phyloP scores from a whole-genome alignment of 2,888 invertebrate genomes.

The Chymomyza caudatula region DNA sequence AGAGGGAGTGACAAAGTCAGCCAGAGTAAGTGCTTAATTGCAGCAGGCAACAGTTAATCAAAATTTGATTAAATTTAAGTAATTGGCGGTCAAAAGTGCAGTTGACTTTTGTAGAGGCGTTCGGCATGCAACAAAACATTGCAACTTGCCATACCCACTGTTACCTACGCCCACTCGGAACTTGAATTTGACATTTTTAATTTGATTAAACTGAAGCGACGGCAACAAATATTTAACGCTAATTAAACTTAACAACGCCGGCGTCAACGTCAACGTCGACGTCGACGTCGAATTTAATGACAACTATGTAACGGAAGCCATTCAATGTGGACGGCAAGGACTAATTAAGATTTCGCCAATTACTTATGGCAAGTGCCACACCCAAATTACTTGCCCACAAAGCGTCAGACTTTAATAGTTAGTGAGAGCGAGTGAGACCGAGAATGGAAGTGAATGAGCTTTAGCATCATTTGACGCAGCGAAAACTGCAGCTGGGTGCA shows the following conservation, averaged over 20 bases:
- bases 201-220: slow-evolving; percentile 62
- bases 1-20: neutral
- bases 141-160: neutral
- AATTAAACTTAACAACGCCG: slow-evolving; percentile 2
- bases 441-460: neutral
- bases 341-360: slow-evolving; percentile 74
- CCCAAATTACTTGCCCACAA: slow-evolving; percentile 23
- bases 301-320: slow-evolving; percentile 56
- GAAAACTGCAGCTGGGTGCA: slow-evolving; percentile 46
- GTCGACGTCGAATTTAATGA: slow-evolving; percentile 21
- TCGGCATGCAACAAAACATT: neutral
- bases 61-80: slow-evolving; percentile 43
- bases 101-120: slow-evolving; percentile 15
- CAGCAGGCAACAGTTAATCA: slow-evolving; percentile 35
- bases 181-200: slow-evolving; percentile 43
- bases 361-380: slow-evolving; percentile 63
- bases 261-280: neutral
- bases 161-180: neutral
- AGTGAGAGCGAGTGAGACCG: neutral
- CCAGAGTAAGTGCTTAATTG: slow-evolving; percentile 28
- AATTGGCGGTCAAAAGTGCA: slow-evolving; percentile 25
- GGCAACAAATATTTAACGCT: slow-evolving; percentile 52
- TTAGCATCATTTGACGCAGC: slow-evolving; percentile 49
- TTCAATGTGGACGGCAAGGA: slow-evolving; percentile 68
- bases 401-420: neutral